A percentile compares a stretch with the other conserved stretches of the same genome.
Evolutionary conservation across 2,113 vertebrate species (phyloP).

Genomic region (Propithecus coquereli): DNA sequence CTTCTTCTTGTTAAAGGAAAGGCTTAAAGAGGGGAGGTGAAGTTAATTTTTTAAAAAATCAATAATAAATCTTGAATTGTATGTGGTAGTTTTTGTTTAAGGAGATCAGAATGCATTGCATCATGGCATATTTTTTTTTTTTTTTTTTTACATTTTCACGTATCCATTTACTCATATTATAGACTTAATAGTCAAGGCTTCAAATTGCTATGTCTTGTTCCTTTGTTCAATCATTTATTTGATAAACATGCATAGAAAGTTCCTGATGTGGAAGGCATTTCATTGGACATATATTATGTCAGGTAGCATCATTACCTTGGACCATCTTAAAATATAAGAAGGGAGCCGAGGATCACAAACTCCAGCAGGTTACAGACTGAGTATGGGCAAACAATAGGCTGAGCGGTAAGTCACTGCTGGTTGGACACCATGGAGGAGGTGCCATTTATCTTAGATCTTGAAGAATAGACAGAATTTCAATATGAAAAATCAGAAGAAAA

Average conservation of each 20-base stretch:
- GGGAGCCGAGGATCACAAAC: background rate
- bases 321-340: background rate
- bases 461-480: background rate
- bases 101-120: background rate
- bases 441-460: background rate
- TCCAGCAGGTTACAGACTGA: background rate
- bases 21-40: background rate
- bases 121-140: background rate
- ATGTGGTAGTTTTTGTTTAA: background rate
- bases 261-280: background rate
- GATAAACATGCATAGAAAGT: background rate
- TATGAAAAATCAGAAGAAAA: background rate
- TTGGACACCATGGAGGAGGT: background rate
- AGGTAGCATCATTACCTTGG: background rate
- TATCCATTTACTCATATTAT: background rate
- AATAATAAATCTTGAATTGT: constrained; percentile 10
- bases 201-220: background rate
- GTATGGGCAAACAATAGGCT: background rate
- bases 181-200: background rate
- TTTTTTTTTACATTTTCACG: background rate
- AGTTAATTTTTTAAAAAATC: constrained; percentile 6
- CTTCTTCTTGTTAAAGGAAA: constrained; percentile 35
- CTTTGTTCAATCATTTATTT: background rate
- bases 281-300: background rate
- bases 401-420: background rate